These are phyloP conservation scores for Abramis brama DNA, from an alignment of 2,113 vertebrate genomes.

Conservation along the genomic window DNA sequence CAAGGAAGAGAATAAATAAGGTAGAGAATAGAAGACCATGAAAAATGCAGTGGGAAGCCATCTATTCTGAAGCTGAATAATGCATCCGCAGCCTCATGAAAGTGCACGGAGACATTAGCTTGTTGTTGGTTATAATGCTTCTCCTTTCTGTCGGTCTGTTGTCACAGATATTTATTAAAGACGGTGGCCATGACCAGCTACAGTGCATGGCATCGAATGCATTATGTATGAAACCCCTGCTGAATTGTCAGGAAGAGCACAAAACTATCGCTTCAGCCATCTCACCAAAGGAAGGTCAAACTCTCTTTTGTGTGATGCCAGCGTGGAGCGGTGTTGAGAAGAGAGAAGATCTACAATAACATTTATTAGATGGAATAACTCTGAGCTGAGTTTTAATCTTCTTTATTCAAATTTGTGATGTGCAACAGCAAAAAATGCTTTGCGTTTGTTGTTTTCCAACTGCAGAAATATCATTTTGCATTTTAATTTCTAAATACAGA, in stretches of 20 bases:
- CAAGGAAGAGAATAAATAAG: neutral
- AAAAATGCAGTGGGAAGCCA: slow-evolving; percentile 45
- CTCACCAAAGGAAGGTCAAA: slow-evolving; percentile 56
- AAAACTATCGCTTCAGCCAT: slow-evolving; percentile 43
- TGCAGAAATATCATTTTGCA: too few relatives aligned
- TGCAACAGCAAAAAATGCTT: too few relatives aligned
- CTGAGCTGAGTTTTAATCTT: neutral
- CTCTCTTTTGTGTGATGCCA: slow-evolving; percentile 38
- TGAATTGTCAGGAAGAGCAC: slow-evolving; percentile 47
- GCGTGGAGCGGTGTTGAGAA: slow-evolving; percentile 9
- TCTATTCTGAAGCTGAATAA: slow-evolving; percentile 54
- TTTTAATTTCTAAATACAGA: too few relatives aligned
- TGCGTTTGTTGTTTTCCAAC: neutral
- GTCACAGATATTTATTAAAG: slow-evolving; percentile 53
- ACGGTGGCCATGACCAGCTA: slow-evolving; percentile 33
- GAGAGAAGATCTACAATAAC: neutral
- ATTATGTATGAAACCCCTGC: slow-evolving; percentile 53
- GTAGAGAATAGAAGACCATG: slow-evolving; percentile 32
- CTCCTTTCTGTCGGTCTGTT: slow-evolving; percentile 39
- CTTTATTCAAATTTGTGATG: neutral
- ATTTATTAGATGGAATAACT: neutral
- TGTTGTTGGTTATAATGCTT: slow-evolving; percentile 44
- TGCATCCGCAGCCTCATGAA: slow-evolving; percentile 45
- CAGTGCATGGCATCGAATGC: slow-evolving; percentile 19
- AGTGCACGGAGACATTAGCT: slow-evolving; percentile 44